phyloP scores from a whole-genome alignment of 2,113 vertebrate species.

The Myiozetetes cayanensis region DNA sequence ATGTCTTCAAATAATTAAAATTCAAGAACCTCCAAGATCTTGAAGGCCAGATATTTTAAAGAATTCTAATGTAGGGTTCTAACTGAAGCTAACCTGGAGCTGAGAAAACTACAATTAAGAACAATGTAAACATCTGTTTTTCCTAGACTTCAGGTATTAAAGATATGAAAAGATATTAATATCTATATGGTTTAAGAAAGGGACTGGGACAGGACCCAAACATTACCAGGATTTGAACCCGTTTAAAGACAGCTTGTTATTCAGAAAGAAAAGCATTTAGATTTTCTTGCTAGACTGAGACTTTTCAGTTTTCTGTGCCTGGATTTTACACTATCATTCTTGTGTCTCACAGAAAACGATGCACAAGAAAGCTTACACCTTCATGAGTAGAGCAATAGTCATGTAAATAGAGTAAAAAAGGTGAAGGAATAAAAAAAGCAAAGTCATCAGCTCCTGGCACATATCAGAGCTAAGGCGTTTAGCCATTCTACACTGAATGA shows the following conservation, averaged over 20 bases:
- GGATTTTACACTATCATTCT: not conserved
- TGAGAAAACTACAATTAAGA: not conserved
- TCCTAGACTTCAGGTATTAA: not conserved
- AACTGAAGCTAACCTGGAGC: not conserved
- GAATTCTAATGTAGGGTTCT: not conserved
- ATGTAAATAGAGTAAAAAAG: not conserved
- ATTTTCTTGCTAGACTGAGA: not conserved
- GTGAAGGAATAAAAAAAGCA: not conserved
- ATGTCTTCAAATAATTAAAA: not conserved
- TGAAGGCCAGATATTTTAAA: not conserved
- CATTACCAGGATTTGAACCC: not conserved
- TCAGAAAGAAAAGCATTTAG: not conserved
- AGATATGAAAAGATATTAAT: not conserved
- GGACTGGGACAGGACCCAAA: not conserved
- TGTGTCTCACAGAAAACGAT: not conserved
- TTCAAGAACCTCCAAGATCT: not conserved
- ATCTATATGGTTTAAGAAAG: not conserved
- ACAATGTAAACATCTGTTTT: not conserved
- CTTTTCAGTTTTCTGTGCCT: not conserved
- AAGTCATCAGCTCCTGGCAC: not conserved
- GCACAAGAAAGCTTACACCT: not conserved
- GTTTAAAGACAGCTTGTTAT: not conserved
- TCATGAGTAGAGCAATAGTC: not conserved
- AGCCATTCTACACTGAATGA: not conserved
- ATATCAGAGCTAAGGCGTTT: not conserved